Evolutionary conservation across 2,797 vertebrate species (phyloP), one percentile per base, ranked within the genome.

Genomic region (Pangasius macronema): DNA sequence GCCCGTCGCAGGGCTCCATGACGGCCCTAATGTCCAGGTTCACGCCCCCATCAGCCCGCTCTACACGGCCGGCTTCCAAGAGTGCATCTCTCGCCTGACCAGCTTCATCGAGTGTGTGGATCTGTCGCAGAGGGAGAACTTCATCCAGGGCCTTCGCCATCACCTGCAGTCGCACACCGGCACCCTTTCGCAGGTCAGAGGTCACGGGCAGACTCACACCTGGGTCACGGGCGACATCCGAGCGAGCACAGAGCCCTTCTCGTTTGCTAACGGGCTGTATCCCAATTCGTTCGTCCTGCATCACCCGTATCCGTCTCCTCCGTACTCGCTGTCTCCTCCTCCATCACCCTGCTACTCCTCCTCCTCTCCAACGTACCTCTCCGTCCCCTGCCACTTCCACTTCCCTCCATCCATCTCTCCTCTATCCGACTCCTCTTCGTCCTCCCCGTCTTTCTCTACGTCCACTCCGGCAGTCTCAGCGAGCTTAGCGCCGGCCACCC

Each of bases 291-390:
- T 89, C 9, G 85, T 90, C 22, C 85, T 91, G 73, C 91, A 90
- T 82, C 90, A 90, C 22, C 89, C 91, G 3, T 93, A 89, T 82
- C 91, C 88, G 4, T 92, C 92, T 53, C 92, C 92, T 42, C 91
- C 92, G 0, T 91, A 93, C 86, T 91, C 92, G 8, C 22, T 92
- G 51, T 93, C 92, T 72, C 92, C 92, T 88, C 92, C 92, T 18
- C 91, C 92, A 4, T 93, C 92, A 24, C 92, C 92, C 57, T 89
- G 88, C 83, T 91, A 91, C 85, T 90, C 90, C 86, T 87, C 87
- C 70, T 86, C 88, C 49, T 91, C 92, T 36, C 89, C 91, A 7
- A 88, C 90, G 1, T 92, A 89, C 36, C 87, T 92, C 57, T 87
- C 91, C 4, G 72, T 91, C 3, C 89, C 92, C 77, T 89, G 90